Percentiles rank a stretch among this genome's conserved stretches.
Conservation (phyloP, 1,140 invertebrate genomes). For the Radopholus similis region DNA sequence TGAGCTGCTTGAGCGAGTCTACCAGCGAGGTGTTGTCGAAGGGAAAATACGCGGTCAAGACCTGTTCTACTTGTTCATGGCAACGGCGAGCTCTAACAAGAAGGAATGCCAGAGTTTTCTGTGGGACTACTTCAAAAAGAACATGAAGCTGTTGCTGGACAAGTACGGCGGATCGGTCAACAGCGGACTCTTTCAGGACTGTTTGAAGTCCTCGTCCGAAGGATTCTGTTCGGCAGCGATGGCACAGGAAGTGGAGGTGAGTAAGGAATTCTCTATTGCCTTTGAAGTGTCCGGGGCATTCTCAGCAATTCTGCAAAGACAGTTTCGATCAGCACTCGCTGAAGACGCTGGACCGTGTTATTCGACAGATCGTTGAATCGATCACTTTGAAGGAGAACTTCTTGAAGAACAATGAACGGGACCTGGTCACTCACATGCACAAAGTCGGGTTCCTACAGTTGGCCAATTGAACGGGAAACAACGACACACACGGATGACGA, state of each 20-base stretch:
- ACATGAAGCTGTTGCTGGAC: constrained; percentile 69
- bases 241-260: constrained; percentile 21
- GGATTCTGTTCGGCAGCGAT: constrained; percentile 19
- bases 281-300: no score
- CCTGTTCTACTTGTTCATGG: constrained; percentile 79
- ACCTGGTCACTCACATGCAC: constrained; percentile 11
- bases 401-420: constrained; percentile 21
- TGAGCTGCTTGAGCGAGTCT: constrained; percentile 19
- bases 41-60: constrained; percentile 86
- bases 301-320: constrained; percentile 20
- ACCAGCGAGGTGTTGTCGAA: constrained; percentile 70
- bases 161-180: constrained; percentile 47
- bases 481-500: no score
- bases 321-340: constrained; percentile 18
- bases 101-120: constrained; percentile 73
- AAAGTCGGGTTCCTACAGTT: no score
- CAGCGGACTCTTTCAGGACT: constrained; percentile 48
- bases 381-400: constrained; percentile 24
- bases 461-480: no score
- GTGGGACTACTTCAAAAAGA: constrained; percentile 86
- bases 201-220: constrained; percentile 24
- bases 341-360: constrained; percentile 18
- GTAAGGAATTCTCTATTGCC: no score
- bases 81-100: constrained; percentile 61
- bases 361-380: constrained; percentile 22